A percentile compares a stretch with the other conserved stretches of the same genome.
Evolutionary conservation across 2,888 invertebrate genomes (phyloP).

Genomic region (Agrypnus murinus): DNA sequence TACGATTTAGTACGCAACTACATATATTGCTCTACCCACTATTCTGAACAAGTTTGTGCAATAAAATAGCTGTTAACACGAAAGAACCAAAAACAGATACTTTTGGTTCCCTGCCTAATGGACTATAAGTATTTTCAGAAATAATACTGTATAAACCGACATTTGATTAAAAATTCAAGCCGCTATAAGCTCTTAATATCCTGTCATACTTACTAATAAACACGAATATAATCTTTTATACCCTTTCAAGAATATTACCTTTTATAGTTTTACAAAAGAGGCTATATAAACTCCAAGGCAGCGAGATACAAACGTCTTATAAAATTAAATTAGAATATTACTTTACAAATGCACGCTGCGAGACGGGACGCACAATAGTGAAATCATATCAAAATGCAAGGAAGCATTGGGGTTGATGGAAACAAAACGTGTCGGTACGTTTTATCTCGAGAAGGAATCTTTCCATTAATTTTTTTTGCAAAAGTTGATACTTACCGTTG

Average conservation of each 20-base stretch:
- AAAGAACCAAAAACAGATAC: too few species aligned
- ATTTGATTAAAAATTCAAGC: neutral
- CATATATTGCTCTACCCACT: too few species aligned
- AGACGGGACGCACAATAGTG: slow-evolving; percentile 1
- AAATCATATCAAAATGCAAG: slow-evolving; percentile 21
- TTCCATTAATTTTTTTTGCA: too few species aligned
- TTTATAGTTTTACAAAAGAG: slow-evolving; percentile 21
- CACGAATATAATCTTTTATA: slow-evolving; percentile 18
- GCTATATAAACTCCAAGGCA: slow-evolving; percentile 2
- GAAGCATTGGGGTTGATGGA: slow-evolving; percentile 9
- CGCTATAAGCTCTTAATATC: neutral
- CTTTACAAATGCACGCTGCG: slow-evolving; percentile 17
- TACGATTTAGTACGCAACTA: too few species aligned
- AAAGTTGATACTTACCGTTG: too few species aligned
- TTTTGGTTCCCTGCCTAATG: too few species aligned
- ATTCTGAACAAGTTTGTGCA: too few species aligned
- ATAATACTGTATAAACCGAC: neutral
- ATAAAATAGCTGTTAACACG: too few species aligned
- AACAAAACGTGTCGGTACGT: slow-evolving; percentile 16
- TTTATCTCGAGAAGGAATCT: too few species aligned
- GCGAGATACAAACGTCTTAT: slow-evolving; percentile 20
- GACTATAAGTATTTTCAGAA: neutral
- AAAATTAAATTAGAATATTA: slow-evolving; percentile 29
- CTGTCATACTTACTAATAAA: slow-evolving; percentile 10
- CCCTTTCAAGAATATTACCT: slow-evolving; percentile 4